Conservation (phyloP, 2,888 invertebrate species). For the Nephrotoma guestfalica region DNA sequence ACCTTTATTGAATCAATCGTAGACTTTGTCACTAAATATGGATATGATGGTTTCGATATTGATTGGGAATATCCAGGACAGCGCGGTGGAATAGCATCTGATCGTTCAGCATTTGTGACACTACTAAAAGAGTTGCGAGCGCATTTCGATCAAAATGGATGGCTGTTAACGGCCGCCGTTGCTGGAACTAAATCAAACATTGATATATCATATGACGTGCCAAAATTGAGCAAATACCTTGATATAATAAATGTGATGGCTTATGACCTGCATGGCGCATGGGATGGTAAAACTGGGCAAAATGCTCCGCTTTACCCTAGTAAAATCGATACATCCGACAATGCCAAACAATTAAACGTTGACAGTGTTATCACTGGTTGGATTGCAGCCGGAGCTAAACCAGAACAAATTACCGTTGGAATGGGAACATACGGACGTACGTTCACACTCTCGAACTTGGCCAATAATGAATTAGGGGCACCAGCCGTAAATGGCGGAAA, state of each 20-base stretch:
- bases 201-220: conserved; percentile 36
- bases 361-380: conserved; percentile 27
- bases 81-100: conserved; percentile 59
- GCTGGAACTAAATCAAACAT: conserved; percentile 32
- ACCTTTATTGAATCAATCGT: conserved; percentile 11
- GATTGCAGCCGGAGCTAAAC: conserved; percentile 25
- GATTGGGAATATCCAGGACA: conserved; percentile 78
- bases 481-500: conserved; percentile 29
- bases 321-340: conserved; percentile 14
- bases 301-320: conserved; percentile 35
- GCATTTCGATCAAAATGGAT: conserved; percentile 26
- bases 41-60: conserved; percentile 62
- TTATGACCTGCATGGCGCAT: conserved; percentile 41
- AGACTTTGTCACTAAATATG: conserved; percentile 54
- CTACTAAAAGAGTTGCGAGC: conserved; percentile 26
- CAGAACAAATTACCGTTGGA: conserved; percentile 29
- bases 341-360: conserved; percentile 17
- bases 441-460: conserved; percentile 27
- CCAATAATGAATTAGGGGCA: conserved; percentile 31
- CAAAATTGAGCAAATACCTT: conserved; percentile 31
- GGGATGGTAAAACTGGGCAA: conserved; percentile 34
- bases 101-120: conserved; percentile 38
- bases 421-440: conserved; percentile 30
- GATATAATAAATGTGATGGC: conserved; percentile 42
- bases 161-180: conserved; percentile 37